Base-by-base conservation (phyloP, 2,888 invertebrate genomes). In the Chydorus sphaericus region DNA sequence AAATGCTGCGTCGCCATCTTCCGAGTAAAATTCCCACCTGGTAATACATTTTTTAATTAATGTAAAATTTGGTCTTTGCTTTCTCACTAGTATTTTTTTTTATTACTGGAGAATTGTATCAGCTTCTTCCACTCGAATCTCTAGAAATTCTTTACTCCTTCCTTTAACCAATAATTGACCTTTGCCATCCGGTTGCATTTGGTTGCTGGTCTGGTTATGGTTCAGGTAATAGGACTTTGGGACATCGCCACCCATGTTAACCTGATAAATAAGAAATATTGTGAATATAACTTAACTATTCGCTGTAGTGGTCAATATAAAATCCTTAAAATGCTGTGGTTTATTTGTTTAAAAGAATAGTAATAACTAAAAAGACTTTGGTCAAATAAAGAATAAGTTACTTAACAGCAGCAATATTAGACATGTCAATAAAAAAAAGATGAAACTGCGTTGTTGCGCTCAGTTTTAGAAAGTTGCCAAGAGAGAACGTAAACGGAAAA, bases 11-110 rank as follows among this genome's bases (percentile, higher is more conserved):
- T 93, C 93, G 69, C 89, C 85, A 57, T 78, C 83, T 62, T 88
- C 85, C 0, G 89, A 83, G 58, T 82, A 80, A 65, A 90, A 87
- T 62, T 90, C 89, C 92, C 92, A 93, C 64, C 91, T 91, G 28
- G 1, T 8, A 37, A 57, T 33, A 10, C 11, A 30, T 20, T 10
- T 10, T 11, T 16, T 18, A 36, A 30, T 18, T 14, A 36, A 7
- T 4, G 1, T 36, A 16, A 7, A 7, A 11, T 14, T 8, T 18
- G 10, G 23, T 2, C 11, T 44, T 3, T 20, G 8, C 23, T 3
- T 23, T 44, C 23, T 44, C 18, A 44, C 23, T n/a, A 44, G 23
- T 6, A 4, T 33, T 33, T 33, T 10, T 8, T 10, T 10, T 33
- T 4, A 26, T 8, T 44, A 86, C 87, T 80, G 83, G 30, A 89